Evolutionary conservation across 2,113 vertebrate species (phyloP).

Genomic region (Coracopsis vasa): DNA sequence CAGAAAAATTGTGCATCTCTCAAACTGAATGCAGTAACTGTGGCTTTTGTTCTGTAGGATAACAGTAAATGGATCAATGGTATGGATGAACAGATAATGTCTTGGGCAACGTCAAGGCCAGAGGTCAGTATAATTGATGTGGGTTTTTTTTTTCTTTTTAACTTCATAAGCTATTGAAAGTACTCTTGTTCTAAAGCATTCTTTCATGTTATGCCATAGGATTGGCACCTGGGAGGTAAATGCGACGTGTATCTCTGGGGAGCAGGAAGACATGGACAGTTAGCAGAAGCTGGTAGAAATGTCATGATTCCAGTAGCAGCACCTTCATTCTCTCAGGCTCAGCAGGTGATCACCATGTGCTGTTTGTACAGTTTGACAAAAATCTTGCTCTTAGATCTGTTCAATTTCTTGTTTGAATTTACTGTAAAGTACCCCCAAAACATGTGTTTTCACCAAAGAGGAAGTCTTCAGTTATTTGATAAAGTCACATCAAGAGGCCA

Average conservation of each 20-base stretch:
- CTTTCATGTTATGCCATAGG: slow-evolving; percentile 69
- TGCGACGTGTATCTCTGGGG: slow-evolving; percentile 95
- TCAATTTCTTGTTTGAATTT: background rate
- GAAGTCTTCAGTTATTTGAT: background rate
- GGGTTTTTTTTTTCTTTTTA: background rate
- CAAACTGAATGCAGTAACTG: background rate
- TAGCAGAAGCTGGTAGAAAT: slow-evolving; percentile 95
- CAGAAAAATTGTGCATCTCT: background rate
- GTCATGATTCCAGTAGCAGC: slow-evolving; percentile 89
- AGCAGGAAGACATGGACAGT: slow-evolving; percentile 92
- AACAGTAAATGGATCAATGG: slow-evolving; percentile 95
- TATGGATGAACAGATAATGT: slow-evolving; percentile 98
- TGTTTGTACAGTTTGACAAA: background rate
- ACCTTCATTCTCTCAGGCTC: slow-evolving; percentile 93
- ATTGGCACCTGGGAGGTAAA: slow-evolving; percentile 97
- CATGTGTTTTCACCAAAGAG: background rate
- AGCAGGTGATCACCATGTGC: slow-evolving; percentile 79
- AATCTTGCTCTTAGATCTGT: background rate
- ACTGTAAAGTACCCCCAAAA: background rate
- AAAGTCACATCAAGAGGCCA: background rate
- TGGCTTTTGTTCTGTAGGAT: slow-evolving; percentile 77
- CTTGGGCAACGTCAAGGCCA: slow-evolving; percentile 93
- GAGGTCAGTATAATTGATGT: slow-evolving; percentile 79
- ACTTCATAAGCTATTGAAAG: background rate
- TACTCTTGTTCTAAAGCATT: background rate